Conservation (phyloP, 2,113 vertebrate genomes). For the Alaudala cheleensis region DNA sequence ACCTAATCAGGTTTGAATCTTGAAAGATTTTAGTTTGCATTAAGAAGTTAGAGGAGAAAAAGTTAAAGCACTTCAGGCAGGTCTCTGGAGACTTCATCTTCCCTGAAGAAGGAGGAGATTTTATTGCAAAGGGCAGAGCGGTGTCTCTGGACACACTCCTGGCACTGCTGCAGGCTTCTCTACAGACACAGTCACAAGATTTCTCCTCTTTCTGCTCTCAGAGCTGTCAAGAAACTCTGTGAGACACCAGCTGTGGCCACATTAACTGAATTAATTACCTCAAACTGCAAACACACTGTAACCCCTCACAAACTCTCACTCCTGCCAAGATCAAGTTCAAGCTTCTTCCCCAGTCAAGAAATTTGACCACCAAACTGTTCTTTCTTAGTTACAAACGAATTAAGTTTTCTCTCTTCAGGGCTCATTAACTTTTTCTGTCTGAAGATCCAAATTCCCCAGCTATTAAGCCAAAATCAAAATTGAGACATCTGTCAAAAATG, state of each 20-base stretch:
- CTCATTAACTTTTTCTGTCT: neutral
- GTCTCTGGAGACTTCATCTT: neutral
- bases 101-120: neutral
- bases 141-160: neutral
- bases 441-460: neutral
- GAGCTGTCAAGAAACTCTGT: neutral
- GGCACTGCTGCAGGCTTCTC: neutral
- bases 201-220: neutral
- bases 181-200: neutral
- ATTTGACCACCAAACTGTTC: neutral
- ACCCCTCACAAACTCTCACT: neutral
- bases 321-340: neutral
- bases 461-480: conserved; percentile 1
- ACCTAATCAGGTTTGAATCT: neutral
- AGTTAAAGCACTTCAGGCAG: neutral
- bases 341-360: neutral
- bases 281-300: neutral
- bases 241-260: neutral
- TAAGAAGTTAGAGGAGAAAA: neutral
- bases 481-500: neutral
- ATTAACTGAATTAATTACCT: neutral
- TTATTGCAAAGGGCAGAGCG: neutral
- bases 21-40: neutral
- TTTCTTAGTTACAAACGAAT: neutral
- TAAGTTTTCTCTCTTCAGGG: neutral